Evolutionary conservation across 2,888 invertebrate genomes (phyloP), one percentile per base, ranked within the genome.

Genomic region (Metellina segmentata): DNA sequence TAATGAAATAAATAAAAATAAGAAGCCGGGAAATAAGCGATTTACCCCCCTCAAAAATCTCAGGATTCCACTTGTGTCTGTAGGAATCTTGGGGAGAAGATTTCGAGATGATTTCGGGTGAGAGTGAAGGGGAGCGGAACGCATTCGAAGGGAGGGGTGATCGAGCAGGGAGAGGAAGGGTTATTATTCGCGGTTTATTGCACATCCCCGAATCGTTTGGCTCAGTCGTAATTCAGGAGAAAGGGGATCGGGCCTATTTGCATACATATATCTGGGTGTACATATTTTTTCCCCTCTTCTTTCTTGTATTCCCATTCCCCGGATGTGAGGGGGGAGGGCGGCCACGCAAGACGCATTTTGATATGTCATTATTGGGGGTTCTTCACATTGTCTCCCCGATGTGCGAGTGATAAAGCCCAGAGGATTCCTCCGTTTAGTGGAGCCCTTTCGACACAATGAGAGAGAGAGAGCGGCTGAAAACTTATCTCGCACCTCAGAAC

Each of bases 181-280:
- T 90, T 90, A 90, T 90, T 90, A 90, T 90, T 85, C 89, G 85
- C 89, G 85, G 85, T 90, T 90, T 90, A 90, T 90, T 90, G 89
- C 89, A 90, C 79, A 83, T 83, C 83, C 77, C 85, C 53, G 83
- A 79, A 61, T 70, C 89, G 89, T 78, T 78, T 85, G 78, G 78
- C 78, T 85, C 83, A 79, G 52, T 87, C 91, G 91, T 91, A 91
- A 91, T 91, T 91, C 91, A 87, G 48, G 78, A 74, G 90, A 79
- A 87, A 87, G 72, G 82, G 75, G 82, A 81, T 87, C 16, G 85
- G 75, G 74, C 85, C 85, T 82, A 91, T 91, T 91, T 91, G 91
- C 87, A 91, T 91, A 86, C 91, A 91, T 91, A 91, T 91, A 91
- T 91, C 91, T 91, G 91, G 82, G 86, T 90, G 81, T 83, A 69